Base-by-base conservation (phyloP, 2,888 invertebrate genomes). In the Clitarchus hookeri region DNA sequence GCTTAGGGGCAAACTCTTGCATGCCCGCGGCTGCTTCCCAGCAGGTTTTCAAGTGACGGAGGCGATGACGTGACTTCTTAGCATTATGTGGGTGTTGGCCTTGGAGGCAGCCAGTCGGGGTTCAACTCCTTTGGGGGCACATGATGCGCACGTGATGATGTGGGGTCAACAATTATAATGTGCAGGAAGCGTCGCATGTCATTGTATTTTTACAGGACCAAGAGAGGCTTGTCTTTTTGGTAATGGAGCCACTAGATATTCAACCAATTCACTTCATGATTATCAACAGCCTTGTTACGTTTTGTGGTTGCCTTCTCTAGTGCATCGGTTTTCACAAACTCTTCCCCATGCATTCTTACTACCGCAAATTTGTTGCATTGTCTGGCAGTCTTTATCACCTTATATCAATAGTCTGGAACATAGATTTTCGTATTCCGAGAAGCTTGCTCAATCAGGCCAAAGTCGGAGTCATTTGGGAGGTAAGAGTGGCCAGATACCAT, bases 381-480 rank as follows among this genome's bases (percentile, higher is more conserved):
- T 84, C 53, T 84, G 84, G 84, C n/a, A 53, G 84, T 84, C 53
- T 44, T 6, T 53, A 84, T 84, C 84, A 53, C 53, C n/a, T 44
- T 53, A 84, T 84, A 84, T 13, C 84, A 84, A 25, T 53, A 6
- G 44, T 84, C 53, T 6, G 54, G 19, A 53, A 84, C 54, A 53
- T 48, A 53, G 53, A 48, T 53, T 23, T 36, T 84, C 48, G 1
- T 44, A 48, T 53, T 53, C n/a, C 26, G 26, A 25, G 25, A 48
- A 26, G 2, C 53, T 84, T 84, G 44, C 6, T 25, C 53, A 53
- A 48, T 84, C 23, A 48, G 44, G 48, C 84, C 36, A 36, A 36
- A 36, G 36, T 36, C 36, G 2, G 36, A 36, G 36, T 36, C 36
- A 36, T 4, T 36, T 6, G 84, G 53, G 48, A 84, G 44, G 54